Percentiles rank a stretch among this genome's conserved stretches.
Conservation (phyloP, 1,140 invertebrate species). For the Diprion similis region DNA sequence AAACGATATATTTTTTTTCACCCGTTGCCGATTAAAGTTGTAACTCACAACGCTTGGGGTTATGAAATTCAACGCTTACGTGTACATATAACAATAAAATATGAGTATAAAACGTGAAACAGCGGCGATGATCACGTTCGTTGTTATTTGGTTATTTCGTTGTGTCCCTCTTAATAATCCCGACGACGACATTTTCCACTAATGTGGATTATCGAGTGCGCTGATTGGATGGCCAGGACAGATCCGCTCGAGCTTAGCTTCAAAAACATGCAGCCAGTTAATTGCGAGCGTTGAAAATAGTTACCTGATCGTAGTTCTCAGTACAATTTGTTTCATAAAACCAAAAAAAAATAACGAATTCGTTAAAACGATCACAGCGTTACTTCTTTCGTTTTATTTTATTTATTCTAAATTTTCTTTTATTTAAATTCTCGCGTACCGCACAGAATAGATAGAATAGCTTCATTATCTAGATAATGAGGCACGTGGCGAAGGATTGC, state of each 20-base stretch:
- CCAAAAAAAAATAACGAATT: too few species aligned
- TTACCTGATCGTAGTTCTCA: too few species aligned
- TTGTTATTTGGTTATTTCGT: conserved; percentile 1
- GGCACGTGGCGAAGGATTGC: too few species aligned
- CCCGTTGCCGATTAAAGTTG: not conserved
- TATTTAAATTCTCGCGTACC: not conserved
- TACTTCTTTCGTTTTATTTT: too few species aligned
- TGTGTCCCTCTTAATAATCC: not conserved
- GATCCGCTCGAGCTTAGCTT: not conserved
- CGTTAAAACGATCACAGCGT: too few species aligned
- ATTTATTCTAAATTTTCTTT: too few species aligned
- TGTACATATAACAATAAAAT: too few species aligned
- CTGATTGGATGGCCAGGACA: not conserved
- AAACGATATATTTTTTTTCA: not conserved
- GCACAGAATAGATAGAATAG: too few species aligned
- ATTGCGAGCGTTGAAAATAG: not conserved
- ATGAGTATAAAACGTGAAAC: too few species aligned
- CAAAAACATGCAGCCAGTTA: not conserved
- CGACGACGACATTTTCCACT: not conserved
- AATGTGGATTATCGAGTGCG: not conserved
- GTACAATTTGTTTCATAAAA: too few species aligned
- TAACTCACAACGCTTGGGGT: not conserved
- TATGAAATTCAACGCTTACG: not conserved
- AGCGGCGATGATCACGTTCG: not conserved
- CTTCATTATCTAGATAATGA: too few species aligned